Evolutionary conservation across 2,888 invertebrate genomes (phyloP), one percentile per base, ranked within the genome.

Genomic region (Cephonodes hylas): DNA sequence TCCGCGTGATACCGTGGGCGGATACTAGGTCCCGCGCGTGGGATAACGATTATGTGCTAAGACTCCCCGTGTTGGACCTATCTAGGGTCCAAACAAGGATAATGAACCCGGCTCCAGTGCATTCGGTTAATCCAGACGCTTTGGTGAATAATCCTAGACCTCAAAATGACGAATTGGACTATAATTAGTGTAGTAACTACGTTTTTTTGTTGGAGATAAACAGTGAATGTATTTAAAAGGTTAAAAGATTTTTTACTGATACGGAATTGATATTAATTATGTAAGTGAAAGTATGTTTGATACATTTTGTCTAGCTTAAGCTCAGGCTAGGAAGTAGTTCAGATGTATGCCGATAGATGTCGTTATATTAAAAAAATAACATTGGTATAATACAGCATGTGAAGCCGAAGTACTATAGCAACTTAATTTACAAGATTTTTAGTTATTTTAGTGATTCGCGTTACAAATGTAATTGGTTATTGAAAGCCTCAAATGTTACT

Each of bases 41-140:
- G 70, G 88, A 88, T 56, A 84, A 76, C 15, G 89, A 91, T 61
- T 86, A 84, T 45, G 83, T 88, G 0, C 58, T 89, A 0, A 68
- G 89, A 15, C 69, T 90, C 57, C 89, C 89, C 0, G 81, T 86
- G 60, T 62, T 85, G 59, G 88, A 89, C 61, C 62, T 86, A 1
- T 80, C 86, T 20, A 82, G 89, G 63, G 76, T 83, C 42, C 76
- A 77, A 0, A 75, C 69, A 46, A 76, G 76, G 63, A 64, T 63
- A 56, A 63, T 64, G 67, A 73, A 68, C 38, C 69, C 74, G 0
- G 73, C 76, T 0, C 76, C 77, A 0, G 74, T 71, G 1, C 79
- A 80, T 59, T 59, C 77, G 1, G 71, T 76, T 0, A 82, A 81
- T 62, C 64, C 73, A 0, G 84, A 82, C 10, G 70, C 80, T 0